Evolutionary conservation across 2,797 vertebrate genomes (phyloP).

Genomic region (Triplophysa yarkandensis): DNA sequence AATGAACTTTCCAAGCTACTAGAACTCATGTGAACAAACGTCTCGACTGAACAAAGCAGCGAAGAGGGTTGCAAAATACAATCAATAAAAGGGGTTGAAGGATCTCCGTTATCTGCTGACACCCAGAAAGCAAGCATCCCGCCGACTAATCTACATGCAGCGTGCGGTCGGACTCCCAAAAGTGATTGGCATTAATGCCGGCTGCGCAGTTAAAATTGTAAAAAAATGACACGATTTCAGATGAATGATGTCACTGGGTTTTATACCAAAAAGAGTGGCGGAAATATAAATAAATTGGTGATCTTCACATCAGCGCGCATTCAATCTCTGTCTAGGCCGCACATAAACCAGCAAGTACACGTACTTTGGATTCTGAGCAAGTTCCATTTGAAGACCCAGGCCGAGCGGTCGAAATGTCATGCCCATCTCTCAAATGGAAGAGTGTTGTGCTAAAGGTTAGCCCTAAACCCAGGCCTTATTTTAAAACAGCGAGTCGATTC

Average conservation of each 20-base stretch:
- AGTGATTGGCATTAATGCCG: slow-evolving; percentile 28
- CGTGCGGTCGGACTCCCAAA: slow-evolving; percentile 6
- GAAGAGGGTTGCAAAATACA: slow-evolving; percentile 62
- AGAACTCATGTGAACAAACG: slow-evolving; percentile 50
- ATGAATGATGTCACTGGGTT: slow-evolving; percentile 69
- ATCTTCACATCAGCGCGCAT: slow-evolving; percentile 23
- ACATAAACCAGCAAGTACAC: not conserved
- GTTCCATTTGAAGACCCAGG: slow-evolving; percentile 54
- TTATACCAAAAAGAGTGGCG: slow-evolving; percentile 53
- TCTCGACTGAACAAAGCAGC: slow-evolving; percentile 51
- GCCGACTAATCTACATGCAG: slow-evolving; percentile 52
- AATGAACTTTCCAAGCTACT: slow-evolving; percentile 68
- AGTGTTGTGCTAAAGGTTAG: slow-evolving; percentile 52
- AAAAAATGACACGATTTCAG: slow-evolving; percentile 60
- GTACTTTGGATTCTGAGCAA: slow-evolving; percentile 58
- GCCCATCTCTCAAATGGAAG: slow-evolving; percentile 65
- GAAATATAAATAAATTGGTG: slow-evolving; percentile 39
- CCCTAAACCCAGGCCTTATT: slow-evolving; percentile 47
- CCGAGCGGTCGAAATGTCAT: slow-evolving; percentile 64
- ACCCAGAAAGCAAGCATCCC: slow-evolving; percentile 49
- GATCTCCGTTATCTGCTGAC: slow-evolving; percentile 70
- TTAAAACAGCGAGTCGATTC: slow-evolving; percentile 26
- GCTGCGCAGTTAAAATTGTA: slow-evolving; percentile 59
- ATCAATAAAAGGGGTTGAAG: slow-evolving; percentile 66
- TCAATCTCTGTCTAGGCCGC: not conserved